Evolutionary conservation across 2,797 vertebrate species (phyloP).

Genomic region (Falco naumanni): DNA sequence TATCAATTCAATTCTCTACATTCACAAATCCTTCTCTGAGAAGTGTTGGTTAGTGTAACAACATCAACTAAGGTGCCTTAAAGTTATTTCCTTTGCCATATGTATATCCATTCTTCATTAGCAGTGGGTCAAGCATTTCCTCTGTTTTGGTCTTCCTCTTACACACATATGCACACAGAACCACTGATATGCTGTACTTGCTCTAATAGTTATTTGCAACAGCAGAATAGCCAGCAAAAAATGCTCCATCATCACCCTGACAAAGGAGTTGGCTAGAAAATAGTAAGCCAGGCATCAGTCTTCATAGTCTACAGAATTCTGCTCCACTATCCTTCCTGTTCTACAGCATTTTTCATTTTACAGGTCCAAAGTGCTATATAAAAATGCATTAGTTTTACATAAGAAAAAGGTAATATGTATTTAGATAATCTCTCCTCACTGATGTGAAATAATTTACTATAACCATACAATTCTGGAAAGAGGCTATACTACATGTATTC

Average conservation of each 20-base stretch:
- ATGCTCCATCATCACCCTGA: not conserved
- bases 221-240: conserved; percentile 16
- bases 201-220: not conserved
- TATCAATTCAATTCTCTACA: not conserved
- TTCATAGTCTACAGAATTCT: not conserved
- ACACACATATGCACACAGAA: not conserved
- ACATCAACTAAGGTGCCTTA: not conserved
- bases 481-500: conserved; percentile 56
- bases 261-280: not conserved
- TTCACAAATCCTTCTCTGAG: not conserved
- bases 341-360: conserved; percentile 41
- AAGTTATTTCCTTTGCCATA: conserved; percentile 15
- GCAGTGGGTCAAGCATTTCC: not conserved
- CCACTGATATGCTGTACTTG: not conserved
- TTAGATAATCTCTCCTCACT: conserved; percentile 39
- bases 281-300: not conserved
- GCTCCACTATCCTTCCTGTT: not conserved
- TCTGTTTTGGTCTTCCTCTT: not conserved
- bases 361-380: conserved; percentile 53
- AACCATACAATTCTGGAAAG: conserved; percentile 62
- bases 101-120: not conserved
- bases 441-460: conserved; percentile 66
- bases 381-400: conserved; percentile 61
- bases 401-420: conserved; percentile 45
- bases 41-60: not conserved